Conservation (phyloP, 2,888 invertebrate species). For the Hymenopus coronatus region DNA sequence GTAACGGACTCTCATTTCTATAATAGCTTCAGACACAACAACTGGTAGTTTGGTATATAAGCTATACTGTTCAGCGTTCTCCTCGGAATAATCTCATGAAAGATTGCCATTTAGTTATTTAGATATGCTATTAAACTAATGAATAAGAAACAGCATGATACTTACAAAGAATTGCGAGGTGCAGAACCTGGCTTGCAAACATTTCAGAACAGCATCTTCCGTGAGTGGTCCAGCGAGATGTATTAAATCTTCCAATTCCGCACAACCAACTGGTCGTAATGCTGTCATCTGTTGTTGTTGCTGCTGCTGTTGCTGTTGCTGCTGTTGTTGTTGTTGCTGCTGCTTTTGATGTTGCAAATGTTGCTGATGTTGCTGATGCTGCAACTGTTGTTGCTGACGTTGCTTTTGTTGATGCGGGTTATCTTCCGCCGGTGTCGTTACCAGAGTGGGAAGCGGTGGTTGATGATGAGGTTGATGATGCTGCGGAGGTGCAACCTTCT, state of each 20-base stretch:
- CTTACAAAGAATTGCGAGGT: constrained; percentile 86
- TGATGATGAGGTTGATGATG: neutral
- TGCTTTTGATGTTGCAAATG: constrained; percentile 1
- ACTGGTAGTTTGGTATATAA: no score
- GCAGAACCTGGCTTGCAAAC: constrained; percentile 85
- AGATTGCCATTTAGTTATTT: no score
- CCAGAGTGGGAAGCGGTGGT: neutral
- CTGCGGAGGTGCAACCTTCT: constrained; percentile 14
- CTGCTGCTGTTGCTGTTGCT: constrained; percentile 30
- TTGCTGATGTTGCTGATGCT: neutral
- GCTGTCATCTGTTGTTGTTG: constrained; percentile 39
- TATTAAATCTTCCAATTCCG: constrained; percentile 75
- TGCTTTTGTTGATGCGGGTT: constrained; percentile 36
- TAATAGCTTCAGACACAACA: no score
- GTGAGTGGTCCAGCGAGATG: constrained; percentile 90
- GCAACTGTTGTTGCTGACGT: constrained; percentile 29
- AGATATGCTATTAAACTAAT: no score
- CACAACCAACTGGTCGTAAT: constrained; percentile 27
- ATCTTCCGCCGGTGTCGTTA: constrained; percentile 30
- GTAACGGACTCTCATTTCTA: no score
- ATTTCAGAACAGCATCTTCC: constrained; percentile 89
- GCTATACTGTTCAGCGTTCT: no score
- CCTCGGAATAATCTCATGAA: no score
- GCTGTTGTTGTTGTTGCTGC: neutral
- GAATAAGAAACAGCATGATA: constrained; percentile 38